Base-by-base conservation (phyloP, 2,888 invertebrate genomes). In the Thelaira solivaga region DNA sequence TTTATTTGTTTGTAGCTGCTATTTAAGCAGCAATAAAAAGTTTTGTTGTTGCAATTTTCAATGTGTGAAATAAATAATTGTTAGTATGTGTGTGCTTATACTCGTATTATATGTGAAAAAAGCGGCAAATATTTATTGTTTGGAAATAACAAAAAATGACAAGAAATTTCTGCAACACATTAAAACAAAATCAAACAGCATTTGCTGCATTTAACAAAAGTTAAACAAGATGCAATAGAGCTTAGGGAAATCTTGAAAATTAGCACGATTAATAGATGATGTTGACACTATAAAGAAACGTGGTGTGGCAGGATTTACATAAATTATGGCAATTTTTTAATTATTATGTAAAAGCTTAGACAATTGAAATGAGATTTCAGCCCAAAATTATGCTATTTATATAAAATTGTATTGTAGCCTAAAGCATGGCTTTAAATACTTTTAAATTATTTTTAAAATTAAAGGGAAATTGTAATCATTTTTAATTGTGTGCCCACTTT, bases 221-320 rank as follows among this genome's bases (percentile, higher is more conserved):
- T 65, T 59, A 29, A 72, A 53, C 51, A 79, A 80, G 80, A 80
- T 77, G 80, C 75, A 77, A 79, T 67, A 68, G 82, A 81, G 83
- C 83, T 83, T 81, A 85, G 87, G 87, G 87, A 87, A 86, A 88
- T 88, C 86, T 88, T 87, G 85, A 85, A 88, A 74, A 87, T 87
- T 87, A 87, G 87, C 88, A 86, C 86, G 86, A 88, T 87, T 49
- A 87, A 85, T 85, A 81, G 81, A 80, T 80, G 81, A 68, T 65
- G 76, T 68, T 76, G 69, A 61, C 45, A 51, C 62, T 61, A 51
- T 16, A 61, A 67, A 76, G 49, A 47, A 34, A n/a, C n/a, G n/a
- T 18, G 18, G 26, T 31, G 43, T 41, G 43, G 20, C 4, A 13
- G 39, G 22, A 8, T n/a, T n/a, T n/a, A 3, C 18, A 55, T 8